A percentile compares a stretch with the other conserved stretches of the same genome.
Conservation (phyloP, 2,113 vertebrate species). For the Lepus americanus region DNA sequence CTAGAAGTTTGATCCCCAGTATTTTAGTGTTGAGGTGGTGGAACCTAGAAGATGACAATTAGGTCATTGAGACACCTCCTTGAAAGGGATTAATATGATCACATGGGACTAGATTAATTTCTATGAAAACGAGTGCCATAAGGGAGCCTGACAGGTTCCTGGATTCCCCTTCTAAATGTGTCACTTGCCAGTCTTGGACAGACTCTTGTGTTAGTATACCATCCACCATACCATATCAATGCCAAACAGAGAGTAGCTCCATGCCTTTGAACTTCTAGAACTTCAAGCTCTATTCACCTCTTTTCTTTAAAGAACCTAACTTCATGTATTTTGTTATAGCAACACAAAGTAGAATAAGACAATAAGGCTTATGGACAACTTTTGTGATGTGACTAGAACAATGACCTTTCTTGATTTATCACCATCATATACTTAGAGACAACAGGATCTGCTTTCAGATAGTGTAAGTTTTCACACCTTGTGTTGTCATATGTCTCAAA, state of each 20-base stretch:
- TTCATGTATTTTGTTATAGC: neutral
- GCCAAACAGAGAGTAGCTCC: neutral
- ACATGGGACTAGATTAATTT: too few relatives aligned
- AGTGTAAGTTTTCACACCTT: neutral
- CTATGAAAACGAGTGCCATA: neutral
- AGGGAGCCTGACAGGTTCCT: fast-evolving
- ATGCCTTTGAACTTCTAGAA: neutral
- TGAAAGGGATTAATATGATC: too few relatives aligned
- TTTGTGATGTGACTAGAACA: neutral
- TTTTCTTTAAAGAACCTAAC: neutral
- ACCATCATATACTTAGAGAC: neutral
- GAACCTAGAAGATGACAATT: neutral
- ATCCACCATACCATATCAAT: neutral
- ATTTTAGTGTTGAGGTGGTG: neutral
- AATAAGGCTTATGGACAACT: neutral
- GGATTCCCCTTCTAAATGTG: neutral
- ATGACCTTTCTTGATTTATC: neutral
- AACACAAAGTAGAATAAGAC: neutral
- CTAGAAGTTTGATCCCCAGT: neutral
- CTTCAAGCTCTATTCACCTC: neutral
- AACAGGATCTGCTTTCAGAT: neutral
- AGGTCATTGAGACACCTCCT: neutral
- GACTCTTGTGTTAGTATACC: neutral
- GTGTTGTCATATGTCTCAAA: neutral
- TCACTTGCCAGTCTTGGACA: neutral